A percentile compares a stretch with the other conserved stretches of the same genome.
Evolutionary conservation across 2,888 invertebrate species (phyloP).

Genomic region (Pheosia gnoma): DNA sequence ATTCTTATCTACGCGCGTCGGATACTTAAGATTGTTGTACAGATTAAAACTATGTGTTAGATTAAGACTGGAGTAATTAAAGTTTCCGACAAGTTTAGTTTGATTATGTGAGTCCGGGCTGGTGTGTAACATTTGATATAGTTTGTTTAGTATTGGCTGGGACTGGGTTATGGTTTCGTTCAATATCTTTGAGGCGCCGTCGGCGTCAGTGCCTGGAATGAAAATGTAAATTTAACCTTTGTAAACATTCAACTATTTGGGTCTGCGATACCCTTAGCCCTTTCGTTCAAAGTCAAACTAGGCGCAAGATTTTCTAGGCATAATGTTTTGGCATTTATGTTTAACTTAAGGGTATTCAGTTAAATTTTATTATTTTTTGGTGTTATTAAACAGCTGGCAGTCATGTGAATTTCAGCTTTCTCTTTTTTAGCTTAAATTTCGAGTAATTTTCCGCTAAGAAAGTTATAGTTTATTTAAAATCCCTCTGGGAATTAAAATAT

Average conservation of each 20-base stretch:
- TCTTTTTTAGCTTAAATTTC: not conserved
- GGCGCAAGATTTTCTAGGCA: constrained; percentile 11
- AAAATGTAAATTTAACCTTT: constrained; percentile 40
- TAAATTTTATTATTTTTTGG: too few species aligned
- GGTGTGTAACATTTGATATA: constrained; percentile 75
- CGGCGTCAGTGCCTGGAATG: constrained; percentile 72
- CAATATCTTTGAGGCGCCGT: constrained; percentile 55
- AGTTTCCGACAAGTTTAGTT: constrained; percentile 50
- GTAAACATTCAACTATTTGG: constrained; percentile 32
- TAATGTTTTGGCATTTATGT: not conserved
- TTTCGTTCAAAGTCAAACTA: constrained; percentile 18
- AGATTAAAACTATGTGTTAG: constrained; percentile 50
- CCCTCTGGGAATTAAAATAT: constrained; percentile 46
- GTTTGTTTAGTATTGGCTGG: constrained; percentile 70
- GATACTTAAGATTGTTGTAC: constrained; percentile 47
- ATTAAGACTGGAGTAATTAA: constrained; percentile 59
- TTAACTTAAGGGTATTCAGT: not conserved
- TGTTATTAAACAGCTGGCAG: too few species aligned
- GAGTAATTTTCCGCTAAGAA: constrained; percentile 6
- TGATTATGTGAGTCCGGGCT: constrained; percentile 55
- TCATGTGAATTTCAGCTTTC: too few species aligned
- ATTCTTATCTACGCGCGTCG: constrained; percentile 36
- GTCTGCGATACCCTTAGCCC: constrained; percentile 7
- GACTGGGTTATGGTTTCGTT: constrained; percentile 52
- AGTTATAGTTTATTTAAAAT: constrained; percentile 29